phyloP scores from a whole-genome alignment of 2,888 invertebrate genomes.

The Neria commutata region DNA sequence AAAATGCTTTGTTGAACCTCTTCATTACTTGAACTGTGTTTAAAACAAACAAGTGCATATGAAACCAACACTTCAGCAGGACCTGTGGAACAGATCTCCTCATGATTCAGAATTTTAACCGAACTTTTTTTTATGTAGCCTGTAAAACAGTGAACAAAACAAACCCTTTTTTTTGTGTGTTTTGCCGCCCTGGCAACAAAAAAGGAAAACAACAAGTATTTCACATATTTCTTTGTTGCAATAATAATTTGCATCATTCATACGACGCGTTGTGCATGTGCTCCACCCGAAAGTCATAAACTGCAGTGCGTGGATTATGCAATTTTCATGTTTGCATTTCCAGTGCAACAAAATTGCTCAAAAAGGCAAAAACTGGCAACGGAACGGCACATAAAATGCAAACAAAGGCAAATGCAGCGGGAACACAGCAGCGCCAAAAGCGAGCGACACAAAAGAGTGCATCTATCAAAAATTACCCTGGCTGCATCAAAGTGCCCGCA shows the following conservation, averaged over 20 bases:
- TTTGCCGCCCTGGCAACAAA: neutral
- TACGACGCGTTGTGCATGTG: constrained; percentile 3
- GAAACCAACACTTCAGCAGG: too few species aligned
- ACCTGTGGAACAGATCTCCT: too few species aligned
- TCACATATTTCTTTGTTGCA: constrained; percentile 13
- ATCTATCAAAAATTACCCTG: neutral
- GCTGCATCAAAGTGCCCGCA: neutral
- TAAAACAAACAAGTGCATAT: too few species aligned
- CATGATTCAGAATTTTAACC: too few species aligned
- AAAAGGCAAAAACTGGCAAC: constrained; percentile 1
- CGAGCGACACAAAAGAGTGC: constrained; percentile 5
- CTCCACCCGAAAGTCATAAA: constrained; percentile 49
- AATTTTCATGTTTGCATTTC: constrained; percentile 52
- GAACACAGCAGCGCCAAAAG: neutral
- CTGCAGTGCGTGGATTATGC: constrained; percentile 54
- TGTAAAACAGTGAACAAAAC: too few species aligned
- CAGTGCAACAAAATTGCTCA: constrained; percentile 3
- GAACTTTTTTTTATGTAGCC: too few species aligned
- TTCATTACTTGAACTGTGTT: too few species aligned
- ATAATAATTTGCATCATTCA: constrained; percentile 44
- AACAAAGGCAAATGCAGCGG: neutral
- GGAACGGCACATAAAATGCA: neutral
- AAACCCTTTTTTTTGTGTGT: too few species aligned
- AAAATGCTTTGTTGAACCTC: too few species aligned
- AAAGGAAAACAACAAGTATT: neutral